Conservation (phyloP, 2,888 invertebrate genomes). For the Protodeltote pygarga region DNA sequence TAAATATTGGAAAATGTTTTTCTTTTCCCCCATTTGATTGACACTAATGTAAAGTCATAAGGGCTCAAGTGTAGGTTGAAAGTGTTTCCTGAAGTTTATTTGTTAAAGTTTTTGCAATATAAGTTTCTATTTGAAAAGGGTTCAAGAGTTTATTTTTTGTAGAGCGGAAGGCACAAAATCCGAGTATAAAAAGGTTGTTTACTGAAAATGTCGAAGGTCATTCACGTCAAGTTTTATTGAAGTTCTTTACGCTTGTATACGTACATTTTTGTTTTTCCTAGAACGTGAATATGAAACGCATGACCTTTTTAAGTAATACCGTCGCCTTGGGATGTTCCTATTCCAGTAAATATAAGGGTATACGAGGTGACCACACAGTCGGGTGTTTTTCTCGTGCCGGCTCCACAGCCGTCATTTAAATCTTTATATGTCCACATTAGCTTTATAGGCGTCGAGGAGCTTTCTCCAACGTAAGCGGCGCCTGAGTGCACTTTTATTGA, state of each 20-base stretch:
- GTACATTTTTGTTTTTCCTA: constrained; percentile 22
- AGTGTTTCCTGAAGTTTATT: constrained; percentile 45
- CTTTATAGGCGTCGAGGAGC: constrained; percentile 78
- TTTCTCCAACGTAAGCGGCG: constrained; percentile 73
- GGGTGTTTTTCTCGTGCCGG: constrained; percentile 34
- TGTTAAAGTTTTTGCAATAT: constrained; percentile 47
- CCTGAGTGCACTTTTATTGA: constrained; percentile 84
- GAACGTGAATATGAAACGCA: constrained; percentile 16
- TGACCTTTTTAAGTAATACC: constrained; percentile 26
- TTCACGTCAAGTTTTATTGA: constrained; percentile 27
- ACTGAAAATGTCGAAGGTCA: constrained; percentile 37
- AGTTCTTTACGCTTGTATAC: constrained; percentile 11
- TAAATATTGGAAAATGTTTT: constrained; percentile 67
- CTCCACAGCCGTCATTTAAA: constrained; percentile 74
- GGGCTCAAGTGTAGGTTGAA: constrained; percentile 43
- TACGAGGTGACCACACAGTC: constrained; percentile 26
- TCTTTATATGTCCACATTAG: constrained; percentile 83
- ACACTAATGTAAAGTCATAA: constrained; percentile 46
- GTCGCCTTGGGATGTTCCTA: constrained; percentile 27
- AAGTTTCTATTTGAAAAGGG: constrained; percentile 39
- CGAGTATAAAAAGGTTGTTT: constrained; percentile 33
- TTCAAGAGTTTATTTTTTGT: constrained; percentile 36
- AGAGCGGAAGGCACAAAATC: constrained; percentile 29
- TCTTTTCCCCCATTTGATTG: constrained; percentile 51
- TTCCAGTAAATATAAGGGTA: constrained; percentile 16